Base-by-base conservation (phyloP, 2,797 vertebrate species). In the Phataginus tetradactyla region DNA sequence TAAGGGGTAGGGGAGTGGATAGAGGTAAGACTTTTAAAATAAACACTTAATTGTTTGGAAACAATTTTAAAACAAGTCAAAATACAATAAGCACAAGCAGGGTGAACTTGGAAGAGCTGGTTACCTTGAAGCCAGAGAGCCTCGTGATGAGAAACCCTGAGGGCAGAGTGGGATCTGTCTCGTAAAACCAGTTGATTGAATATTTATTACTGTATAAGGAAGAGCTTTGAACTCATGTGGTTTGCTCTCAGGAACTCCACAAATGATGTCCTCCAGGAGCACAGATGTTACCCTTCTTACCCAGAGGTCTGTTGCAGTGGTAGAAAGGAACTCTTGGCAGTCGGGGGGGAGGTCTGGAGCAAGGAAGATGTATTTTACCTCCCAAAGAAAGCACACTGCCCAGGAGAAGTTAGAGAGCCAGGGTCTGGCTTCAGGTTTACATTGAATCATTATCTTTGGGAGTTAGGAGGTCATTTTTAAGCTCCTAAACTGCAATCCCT, bases 141-240 rank as follows among this genome's bases (percentile, higher is more conserved):
- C 32, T 57, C 72, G 91, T 97, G 96, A 97, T 97, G 96, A 98
- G 98, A 95, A 98, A 95, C 92, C 92, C 97, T 88, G 86, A 83
- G 77, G 97, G 95, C 72, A 93, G 92, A 97, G 94, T 78, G 96
- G 96, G 95, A 78, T 85, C 75, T 96, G 91, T 74, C 96, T 97
- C 98, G 95, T 98, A 98, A 98, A 98, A 80, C 21, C 45, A 86
- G 93, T 96, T 98, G 88, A 94, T 90, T 87, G 90, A 78, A 98
- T 39, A 37, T 96, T 98, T 96, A 96, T 86, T 94, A n/a, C 93
- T 97, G 80, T 95, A 88, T 96, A 97, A 97, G 89, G 93, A 96
- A 95, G 63, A 87, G 61, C 39, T 97, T 96, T 1, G 0, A 95
- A 95, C 55, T 68, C 80, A 23, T 29, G 34, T 68, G 64, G n/a